These are phyloP conservation scores for Lutraria lutraria DNA, from an alignment of 2,888 invertebrate species.

Conservation along the genomic window DNA sequence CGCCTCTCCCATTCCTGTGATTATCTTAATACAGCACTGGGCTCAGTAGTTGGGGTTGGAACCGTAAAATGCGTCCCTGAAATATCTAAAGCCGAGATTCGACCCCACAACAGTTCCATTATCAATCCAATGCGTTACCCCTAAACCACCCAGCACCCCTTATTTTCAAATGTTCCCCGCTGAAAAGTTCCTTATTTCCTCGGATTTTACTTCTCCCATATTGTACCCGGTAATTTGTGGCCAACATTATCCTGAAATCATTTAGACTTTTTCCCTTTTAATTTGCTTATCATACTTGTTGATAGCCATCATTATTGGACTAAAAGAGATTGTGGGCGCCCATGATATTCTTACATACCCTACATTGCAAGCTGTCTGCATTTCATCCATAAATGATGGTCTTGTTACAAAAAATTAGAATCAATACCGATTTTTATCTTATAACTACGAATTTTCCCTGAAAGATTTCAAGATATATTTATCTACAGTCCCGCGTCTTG, in stretches of 20 bases:
- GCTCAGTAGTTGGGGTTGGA: too few relatives aligned
- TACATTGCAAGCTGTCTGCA: not conserved
- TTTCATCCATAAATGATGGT: not conserved
- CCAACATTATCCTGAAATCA: not conserved
- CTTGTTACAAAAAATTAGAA: constrained; percentile 17
- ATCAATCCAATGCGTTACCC: too few relatives aligned
- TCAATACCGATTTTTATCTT: constrained; percentile 19
- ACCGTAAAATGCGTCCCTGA: too few relatives aligned
- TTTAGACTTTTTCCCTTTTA: not conserved
- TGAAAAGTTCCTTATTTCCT: too few relatives aligned
- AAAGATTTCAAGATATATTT: constrained; percentile 21
- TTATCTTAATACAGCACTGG: too few relatives aligned
- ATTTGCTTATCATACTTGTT: constrained; percentile 1
- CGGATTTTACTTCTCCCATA: too few relatives aligned
- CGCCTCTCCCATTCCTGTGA: too few relatives aligned
- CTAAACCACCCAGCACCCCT: too few relatives aligned
- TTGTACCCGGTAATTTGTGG: not conserved
- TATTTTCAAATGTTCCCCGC: too few relatives aligned
- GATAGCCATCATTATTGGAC: not conserved
- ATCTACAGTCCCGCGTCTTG: not conserved
- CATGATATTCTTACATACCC: not conserved
- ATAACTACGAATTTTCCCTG: constrained; percentile 3
- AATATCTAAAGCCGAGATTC: too few relatives aligned
- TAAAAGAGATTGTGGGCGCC: not conserved
- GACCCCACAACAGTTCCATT: too few relatives aligned